Evolutionary conservation across 2,797 vertebrate species (phyloP).

Genomic region (Scomberomorus guttatus): DNA sequence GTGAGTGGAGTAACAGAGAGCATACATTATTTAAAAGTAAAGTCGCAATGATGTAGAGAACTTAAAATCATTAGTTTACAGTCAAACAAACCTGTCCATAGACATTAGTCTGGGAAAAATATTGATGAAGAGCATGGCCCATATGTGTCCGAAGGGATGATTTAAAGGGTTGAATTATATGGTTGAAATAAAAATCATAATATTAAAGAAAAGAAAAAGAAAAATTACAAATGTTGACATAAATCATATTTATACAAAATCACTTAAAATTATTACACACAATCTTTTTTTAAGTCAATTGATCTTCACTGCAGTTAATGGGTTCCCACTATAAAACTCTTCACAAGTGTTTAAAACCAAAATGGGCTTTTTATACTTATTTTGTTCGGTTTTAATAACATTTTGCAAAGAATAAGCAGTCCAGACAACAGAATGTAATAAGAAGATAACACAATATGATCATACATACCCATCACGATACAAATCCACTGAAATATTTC

Average conservation of each 20-base stretch:
- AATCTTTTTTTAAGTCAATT: no score
- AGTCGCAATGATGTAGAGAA: background rate
- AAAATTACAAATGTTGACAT: no score
- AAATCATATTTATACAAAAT: no score
- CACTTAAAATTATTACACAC: no score
- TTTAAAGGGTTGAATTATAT: background rate
- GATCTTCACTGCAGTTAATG: background rate
- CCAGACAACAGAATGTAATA: background rate
- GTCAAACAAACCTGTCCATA: background rate
- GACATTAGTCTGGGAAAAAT: background rate
- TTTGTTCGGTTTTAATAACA: background rate
- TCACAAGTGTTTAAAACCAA: no score
- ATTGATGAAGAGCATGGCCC: no score
- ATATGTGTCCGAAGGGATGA: no score
- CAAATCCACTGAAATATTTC: background rate
- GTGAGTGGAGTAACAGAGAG: background rate
- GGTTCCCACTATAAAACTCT: background rate
- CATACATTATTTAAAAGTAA: background rate
- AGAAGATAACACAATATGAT: background rate
- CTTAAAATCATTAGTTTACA: background rate
- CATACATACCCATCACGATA: background rate
- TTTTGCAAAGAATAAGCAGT: background rate
- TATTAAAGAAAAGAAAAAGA: no score
- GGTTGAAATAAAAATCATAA: background rate
- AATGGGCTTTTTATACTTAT: background rate